A percentile compares a stretch with the other conserved stretches of the same genome.
These are phyloP conservation scores for Bubalus kerabau DNA, from an alignment of 2,113 vertebrate genomes.

Conservation along the genomic window DNA sequence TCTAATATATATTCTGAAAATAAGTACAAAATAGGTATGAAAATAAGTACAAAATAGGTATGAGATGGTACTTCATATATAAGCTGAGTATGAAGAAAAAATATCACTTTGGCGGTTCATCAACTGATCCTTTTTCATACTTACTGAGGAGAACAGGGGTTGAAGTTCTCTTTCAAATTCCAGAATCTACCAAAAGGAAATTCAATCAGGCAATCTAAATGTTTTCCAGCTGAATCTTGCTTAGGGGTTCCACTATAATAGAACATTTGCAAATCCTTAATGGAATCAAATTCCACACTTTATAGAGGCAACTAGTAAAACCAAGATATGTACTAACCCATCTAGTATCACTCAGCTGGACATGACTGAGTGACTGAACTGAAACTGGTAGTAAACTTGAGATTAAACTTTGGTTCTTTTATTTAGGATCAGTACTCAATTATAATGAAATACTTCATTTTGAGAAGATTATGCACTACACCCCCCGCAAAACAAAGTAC, in stretches of 20 bases:
- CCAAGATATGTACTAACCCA: background rate
- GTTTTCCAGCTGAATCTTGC: background rate
- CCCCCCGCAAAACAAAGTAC: background rate
- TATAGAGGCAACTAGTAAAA: background rate
- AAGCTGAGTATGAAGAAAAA: background rate
- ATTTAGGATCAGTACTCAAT: background rate
- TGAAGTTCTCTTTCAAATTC: background rate
- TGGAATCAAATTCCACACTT: background rate
- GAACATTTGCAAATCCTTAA: background rate
- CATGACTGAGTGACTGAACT: background rate
- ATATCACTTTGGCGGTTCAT: background rate
- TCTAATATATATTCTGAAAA: slow-evolving; percentile 8
- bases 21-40: background rate
- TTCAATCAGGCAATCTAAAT: background rate
- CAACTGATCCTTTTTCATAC: background rate
- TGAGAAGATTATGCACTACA: background rate
- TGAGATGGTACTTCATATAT: background rate
- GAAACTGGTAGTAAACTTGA: background rate
- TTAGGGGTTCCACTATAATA: background rate
- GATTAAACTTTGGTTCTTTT: background rate
- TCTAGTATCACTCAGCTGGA: background rate
- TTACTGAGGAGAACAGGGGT: background rate
- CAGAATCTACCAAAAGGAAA: background rate
- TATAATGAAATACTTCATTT: background rate
- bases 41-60: background rate